Conservation (phyloP, 2,888 invertebrate species). For the Dicranocentrus wangi region DNA sequence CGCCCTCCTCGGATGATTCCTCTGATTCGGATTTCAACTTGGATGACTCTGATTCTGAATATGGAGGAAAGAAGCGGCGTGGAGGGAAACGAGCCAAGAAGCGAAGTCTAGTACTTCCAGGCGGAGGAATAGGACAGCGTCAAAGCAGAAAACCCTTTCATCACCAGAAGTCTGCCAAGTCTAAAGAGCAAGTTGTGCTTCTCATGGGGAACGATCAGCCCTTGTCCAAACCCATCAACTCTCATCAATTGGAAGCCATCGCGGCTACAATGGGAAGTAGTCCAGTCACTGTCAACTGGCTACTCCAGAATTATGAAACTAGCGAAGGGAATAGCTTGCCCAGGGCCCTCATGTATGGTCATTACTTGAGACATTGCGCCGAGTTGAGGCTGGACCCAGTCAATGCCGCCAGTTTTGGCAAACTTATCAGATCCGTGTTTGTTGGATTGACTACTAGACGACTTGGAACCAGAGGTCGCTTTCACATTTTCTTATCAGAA, state of each 20-base stretch:
- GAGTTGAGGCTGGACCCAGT: slow-evolving; percentile 42
- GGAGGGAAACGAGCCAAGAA: neutral
- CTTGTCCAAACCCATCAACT: slow-evolving; percentile 17
- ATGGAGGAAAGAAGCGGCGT: slow-evolving; percentile 18
- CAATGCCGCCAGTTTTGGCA: slow-evolving; percentile 39
- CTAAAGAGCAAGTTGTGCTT: slow-evolving; percentile 28
- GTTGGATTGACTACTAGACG: slow-evolving; percentile 35
- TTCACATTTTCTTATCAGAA: neutral
- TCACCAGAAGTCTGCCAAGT: slow-evolving; percentile 44
- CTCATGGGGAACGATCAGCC: slow-evolving; percentile 41
- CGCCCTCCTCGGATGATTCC: slow-evolving; percentile 32
- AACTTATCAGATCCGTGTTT: slow-evolving; percentile 33
- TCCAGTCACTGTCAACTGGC: slow-evolving; percentile 43
- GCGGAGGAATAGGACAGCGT: neutral
- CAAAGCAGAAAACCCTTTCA: slow-evolving; percentile 11
- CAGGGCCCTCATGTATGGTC: slow-evolving; percentile 44
- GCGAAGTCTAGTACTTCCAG: neutral
- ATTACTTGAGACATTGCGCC: slow-evolving; percentile 43
- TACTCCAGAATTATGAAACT: slow-evolving; percentile 45
- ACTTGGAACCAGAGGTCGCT: slow-evolving; percentile 23
- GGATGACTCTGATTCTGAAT: slow-evolving; percentile 50
- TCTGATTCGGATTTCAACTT: slow-evolving; percentile 42
- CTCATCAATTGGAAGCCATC: slow-evolving; percentile 43
- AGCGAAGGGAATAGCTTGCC: slow-evolving; percentile 47
- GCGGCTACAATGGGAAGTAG: slow-evolving; percentile 52